Conservation (phyloP, 2,888 invertebrate genomes). For the Dryobota labecula region DNA sequence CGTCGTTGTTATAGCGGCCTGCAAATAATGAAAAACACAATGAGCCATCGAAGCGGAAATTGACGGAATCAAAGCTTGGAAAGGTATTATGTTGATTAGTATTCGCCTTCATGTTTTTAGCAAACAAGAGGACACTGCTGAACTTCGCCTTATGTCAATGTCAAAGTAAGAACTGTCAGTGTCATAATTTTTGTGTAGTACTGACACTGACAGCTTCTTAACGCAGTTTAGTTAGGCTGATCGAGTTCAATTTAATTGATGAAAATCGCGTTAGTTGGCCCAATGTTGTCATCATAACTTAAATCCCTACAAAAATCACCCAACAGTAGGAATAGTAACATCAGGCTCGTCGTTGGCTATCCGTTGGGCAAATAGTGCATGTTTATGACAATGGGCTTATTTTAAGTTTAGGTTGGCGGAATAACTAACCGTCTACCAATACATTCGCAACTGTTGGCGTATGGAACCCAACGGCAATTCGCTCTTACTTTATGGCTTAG, state of each 20-base stretch:
- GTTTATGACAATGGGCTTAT: too few relatives aligned
- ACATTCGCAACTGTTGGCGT: too few relatives aligned
- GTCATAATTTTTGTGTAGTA: background rate
- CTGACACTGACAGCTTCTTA: background rate
- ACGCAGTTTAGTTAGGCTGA: too few relatives aligned
- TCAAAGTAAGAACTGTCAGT: background rate
- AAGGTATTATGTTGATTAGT: background rate
- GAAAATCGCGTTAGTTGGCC: too few relatives aligned
- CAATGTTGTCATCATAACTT: too few relatives aligned
- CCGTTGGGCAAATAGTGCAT: too few relatives aligned
- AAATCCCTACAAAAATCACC: too few relatives aligned
- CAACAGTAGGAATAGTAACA: too few relatives aligned
- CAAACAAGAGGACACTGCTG: background rate
- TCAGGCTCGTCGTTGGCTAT: too few relatives aligned
- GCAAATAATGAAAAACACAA: background rate
- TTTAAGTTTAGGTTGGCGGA: too few relatives aligned
- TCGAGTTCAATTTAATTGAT: background rate
- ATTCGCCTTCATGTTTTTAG: background rate
- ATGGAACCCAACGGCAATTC: too few relatives aligned
- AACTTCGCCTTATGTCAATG: background rate
- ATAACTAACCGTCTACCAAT: too few relatives aligned
- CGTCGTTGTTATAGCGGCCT: conserved; percentile 44
- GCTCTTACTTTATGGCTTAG: background rate
- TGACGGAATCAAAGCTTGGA: background rate
- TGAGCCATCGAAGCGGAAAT: background rate